These are phyloP conservation scores for Halichoerus grypus DNA, from an alignment of 2,113 vertebrate genomes.

Conservation along the genomic window DNA sequence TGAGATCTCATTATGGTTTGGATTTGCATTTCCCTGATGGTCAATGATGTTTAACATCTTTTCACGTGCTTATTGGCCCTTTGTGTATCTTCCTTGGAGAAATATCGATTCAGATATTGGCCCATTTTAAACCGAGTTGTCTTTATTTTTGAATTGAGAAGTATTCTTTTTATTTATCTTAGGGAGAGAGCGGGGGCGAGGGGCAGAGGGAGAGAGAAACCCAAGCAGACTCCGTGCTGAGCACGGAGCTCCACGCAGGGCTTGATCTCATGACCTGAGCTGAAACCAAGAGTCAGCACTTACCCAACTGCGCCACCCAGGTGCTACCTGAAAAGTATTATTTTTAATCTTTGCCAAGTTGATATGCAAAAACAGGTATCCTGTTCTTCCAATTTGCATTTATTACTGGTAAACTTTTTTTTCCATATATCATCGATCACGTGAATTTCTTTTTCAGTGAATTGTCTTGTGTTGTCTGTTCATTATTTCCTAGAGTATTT, in stretches of 20 bases:
- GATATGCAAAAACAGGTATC: background rate
- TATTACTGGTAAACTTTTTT: background rate
- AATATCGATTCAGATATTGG: background rate
- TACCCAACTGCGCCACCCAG: background rate
- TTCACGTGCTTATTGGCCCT: background rate
- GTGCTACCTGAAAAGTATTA: background rate
- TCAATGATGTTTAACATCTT: background rate
- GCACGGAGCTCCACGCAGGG: fast-evolving
- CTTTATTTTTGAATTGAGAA: background rate
- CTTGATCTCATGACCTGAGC: background rate
- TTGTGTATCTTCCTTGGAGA: background rate
- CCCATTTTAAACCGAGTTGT: background rate
- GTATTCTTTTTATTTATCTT: background rate
- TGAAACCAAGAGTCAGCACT: background rate
- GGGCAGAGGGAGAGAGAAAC: background rate
- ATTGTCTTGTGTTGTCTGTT: background rate
- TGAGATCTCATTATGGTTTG: background rate
- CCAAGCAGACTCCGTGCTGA: background rate
- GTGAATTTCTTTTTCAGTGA: background rate
- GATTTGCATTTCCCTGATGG: background rate
- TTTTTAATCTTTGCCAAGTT: background rate
- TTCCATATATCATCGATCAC: background rate
- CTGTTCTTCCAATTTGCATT: background rate
- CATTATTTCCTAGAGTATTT: background rate
- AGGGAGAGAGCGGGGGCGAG: background rate